Conservation (phyloP, 2,888 invertebrate species). For the Dicranocentrus wangi region DNA sequence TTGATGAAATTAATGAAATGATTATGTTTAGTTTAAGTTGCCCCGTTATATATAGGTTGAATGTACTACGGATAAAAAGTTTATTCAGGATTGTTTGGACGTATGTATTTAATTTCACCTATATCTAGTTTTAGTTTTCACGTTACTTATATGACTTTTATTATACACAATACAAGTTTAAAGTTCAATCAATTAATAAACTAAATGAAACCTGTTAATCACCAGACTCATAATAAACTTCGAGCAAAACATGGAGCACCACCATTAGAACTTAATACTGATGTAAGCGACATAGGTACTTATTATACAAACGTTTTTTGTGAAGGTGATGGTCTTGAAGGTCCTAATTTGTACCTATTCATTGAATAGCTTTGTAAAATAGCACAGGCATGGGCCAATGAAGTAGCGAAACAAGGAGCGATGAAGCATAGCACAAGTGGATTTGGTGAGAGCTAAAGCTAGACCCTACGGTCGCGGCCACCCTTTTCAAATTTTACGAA, state of each 20-base stretch:
- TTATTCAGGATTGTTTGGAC: slow-evolving; percentile 52
- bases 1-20: too few species aligned
- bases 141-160: too few species aligned
- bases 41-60: slow-evolving; percentile 31
- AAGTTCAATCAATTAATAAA: neutral
- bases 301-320: too few species aligned
- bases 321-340: too few species aligned
- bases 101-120: too few species aligned
- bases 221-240: slow-evolving; percentile 61
- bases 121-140: too few species aligned
- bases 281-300: slow-evolving; percentile 53
- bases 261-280: slow-evolving; percentile 46
- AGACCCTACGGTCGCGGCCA: too few species aligned
- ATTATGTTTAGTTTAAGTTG: too few species aligned
- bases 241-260: slow-evolving; percentile 66
- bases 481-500: neutral
- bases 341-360: too few species aligned
- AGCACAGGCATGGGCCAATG: slow-evolving; percentile 70
- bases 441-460: slow-evolving; percentile 41
- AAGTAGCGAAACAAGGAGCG: slow-evolving; percentile 62
- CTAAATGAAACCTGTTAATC: neutral
- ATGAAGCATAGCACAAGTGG: slow-evolving; percentile 68
- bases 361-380: slow-evolving; percentile 70
- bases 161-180: too few species aligned
- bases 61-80: slow-evolving; percentile 47